phyloP scores from a whole-genome alignment of 2,797 vertebrate genomes.

The Alauda arvensis region DNA sequence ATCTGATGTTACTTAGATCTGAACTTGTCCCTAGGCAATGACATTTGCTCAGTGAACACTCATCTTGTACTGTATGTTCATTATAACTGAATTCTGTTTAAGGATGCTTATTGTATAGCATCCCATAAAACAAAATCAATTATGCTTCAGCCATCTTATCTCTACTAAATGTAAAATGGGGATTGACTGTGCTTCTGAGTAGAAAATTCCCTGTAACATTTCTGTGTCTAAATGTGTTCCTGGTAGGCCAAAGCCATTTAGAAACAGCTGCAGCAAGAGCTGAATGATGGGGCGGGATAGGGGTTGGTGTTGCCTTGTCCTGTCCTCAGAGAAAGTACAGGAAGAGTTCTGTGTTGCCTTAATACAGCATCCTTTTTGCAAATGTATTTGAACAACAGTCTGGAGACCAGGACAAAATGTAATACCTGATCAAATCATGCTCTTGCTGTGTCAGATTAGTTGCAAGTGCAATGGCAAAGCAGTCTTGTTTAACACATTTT shows the following conservation, averaged over 20 bases:
- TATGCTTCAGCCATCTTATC: background rate
- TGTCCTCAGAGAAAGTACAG: background rate
- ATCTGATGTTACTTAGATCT: slow-evolving; percentile 11
- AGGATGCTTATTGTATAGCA: background rate
- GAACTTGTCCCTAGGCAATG: slow-evolving; percentile 9
- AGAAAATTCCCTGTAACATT: background rate
- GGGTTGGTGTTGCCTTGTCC: background rate
- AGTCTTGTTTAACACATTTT: background rate
- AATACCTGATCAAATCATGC: background rate
- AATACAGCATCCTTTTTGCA: background rate
- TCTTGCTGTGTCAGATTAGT: background rate
- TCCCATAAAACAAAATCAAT: slow-evolving; percentile 28
- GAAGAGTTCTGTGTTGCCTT: background rate
- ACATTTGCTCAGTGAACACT: slow-evolving; percentile 2
- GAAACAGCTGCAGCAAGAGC: background rate
- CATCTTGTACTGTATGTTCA: slow-evolving; percentile 11
- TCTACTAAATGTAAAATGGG: slow-evolving; percentile 2
- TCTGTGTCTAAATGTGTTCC: background rate
- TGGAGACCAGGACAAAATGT: background rate
- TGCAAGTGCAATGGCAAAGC: background rate
- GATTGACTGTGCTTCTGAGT: slow-evolving; percentile 5
- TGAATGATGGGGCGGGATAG: background rate
- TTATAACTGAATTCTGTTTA: slow-evolving; percentile 18
- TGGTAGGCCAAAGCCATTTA: background rate
- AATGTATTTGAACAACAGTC: background rate